Percentiles rank a stretch among this genome's conserved stretches.
These are phyloP conservation scores for Dryoscopus gambensis DNA, from an alignment of 2,113 vertebrate species.

Conservation along the genomic window DNA sequence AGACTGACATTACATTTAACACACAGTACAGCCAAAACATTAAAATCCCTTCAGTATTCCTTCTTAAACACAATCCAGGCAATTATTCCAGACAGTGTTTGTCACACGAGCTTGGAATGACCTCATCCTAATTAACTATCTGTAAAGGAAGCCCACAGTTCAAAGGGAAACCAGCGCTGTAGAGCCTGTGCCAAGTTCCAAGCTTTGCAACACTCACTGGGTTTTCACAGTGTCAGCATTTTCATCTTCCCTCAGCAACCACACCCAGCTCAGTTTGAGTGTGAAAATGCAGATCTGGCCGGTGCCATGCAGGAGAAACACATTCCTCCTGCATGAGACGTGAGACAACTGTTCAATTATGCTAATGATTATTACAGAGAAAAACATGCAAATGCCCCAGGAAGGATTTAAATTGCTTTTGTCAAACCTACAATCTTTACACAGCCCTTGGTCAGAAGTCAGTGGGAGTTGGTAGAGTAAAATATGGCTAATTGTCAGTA, in stretches of 20 bases:
- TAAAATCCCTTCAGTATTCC: neutral
- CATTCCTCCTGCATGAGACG: neutral
- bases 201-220: neutral
- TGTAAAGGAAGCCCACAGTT: neutral
- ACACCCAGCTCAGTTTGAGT: neutral
- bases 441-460: neutral
- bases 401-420: neutral
- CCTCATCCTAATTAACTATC: neutral
- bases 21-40: neutral
- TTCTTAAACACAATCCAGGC: neutral
- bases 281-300: neutral
- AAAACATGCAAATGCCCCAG: neutral
- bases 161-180: neutral
- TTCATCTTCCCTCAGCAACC: neutral
- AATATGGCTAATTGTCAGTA: neutral
- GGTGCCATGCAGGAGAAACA: neutral
- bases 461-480: neutral
- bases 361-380: neutral
- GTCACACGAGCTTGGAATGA: neutral
- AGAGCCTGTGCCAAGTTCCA: neutral
- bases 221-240: neutral
- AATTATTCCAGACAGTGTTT: neutral
- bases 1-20: neutral
- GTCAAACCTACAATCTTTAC: constrained; percentile 15
- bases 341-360: neutral